Evolutionary conservation across 2,888 invertebrate genomes (phyloP), one percentile per base, ranked within the genome.

Genomic region (Eristalis tenax): DNA sequence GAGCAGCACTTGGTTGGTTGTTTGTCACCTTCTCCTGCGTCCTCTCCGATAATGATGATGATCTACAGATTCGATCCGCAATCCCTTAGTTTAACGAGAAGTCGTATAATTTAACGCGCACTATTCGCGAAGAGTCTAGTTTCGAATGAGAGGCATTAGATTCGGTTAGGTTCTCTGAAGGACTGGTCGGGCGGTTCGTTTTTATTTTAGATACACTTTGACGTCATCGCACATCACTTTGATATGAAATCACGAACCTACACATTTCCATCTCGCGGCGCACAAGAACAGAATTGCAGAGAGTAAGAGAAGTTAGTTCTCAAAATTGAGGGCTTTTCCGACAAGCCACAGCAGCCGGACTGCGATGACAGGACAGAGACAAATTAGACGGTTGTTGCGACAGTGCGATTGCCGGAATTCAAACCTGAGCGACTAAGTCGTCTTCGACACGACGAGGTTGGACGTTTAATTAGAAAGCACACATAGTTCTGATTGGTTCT

Each of bases 181-280:
- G 50, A 18, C n/a, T 50, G 18, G 5, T 59, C 26, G 50, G 22
- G 26, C 32, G 32, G 32, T 32, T 10, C 8, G 32, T 10, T 32
- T 38, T 64, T 64, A 18, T 68, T 50, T 40, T 50, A 63, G 74
- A 74, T 32, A 79, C 50, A 76, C 38, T 18, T 64, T 79, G 78
- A 87, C 83, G 78, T 82, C 82, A 82, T 28, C 73, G 59, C 61
- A 75, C 78, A 56, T 86, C 78, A 86, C 68, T 71, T 57, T 64
- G 66, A 71, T 71, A 79, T 66, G 75, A 70, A 78, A 63, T 13
- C 38, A 38, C 28, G 69, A 77, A 50, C 75, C 69, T 28, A 78
- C 82, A 74, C 65, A 65, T 74, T 70, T 78, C 78, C 32, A 56
- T 59, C n/a, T 70, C 57, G 5, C 32, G 5, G 8, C 32, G 32